Base-by-base conservation (phyloP, 2,888 invertebrate species). In the Cheilosia soror region DNA sequence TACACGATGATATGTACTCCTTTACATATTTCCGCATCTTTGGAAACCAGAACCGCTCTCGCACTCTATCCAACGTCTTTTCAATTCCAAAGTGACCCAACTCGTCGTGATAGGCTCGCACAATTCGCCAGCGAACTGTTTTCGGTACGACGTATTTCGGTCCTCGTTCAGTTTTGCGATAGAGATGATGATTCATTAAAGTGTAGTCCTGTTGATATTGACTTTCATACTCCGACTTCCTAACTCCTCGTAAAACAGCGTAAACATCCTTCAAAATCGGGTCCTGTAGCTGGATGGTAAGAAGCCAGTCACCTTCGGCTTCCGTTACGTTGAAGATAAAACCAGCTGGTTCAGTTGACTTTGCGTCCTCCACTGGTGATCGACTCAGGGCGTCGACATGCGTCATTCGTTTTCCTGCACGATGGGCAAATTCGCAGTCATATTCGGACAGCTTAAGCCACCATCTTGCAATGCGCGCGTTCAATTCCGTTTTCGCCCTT, bases 221-320 rank as follows among this genome's bases (percentile, higher is more conserved):
- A 6, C 60, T 57, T 40, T 49, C 42, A n/a, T 65, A 51, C 7
- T 49, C 31, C 15, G 73, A 80, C 31, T 37, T 49, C 2, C n/a
- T 11, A 51, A 47, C 31, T 57, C 51, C 66, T 58, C 25, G 20
- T n/a, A 66, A 31, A 5, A 68, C 58, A 27, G 47, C 57, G 47
- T 47, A 9, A 15, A 76, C 27, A 2, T 71, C 37, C n/a, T 25
- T 44, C 11, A 60, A 5, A 6, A 31, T n/a, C 31, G 47, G 33
- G 20, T 77, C 53, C n/a, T 53, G 49, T n/a, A 53, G 29, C 33
- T 77, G 68, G 13, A 62, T 68, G 4, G 68, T 57, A 3, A 68
- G 51, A 3, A 76, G 13, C 75, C 84, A 87, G 31, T 87, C 87
- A 9, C 63, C 82, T 0, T 25, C 51, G 25, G 33, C 33, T 1